Conservation (phyloP, 2,888 invertebrate species). For the Clitarchus hookeri region DNA sequence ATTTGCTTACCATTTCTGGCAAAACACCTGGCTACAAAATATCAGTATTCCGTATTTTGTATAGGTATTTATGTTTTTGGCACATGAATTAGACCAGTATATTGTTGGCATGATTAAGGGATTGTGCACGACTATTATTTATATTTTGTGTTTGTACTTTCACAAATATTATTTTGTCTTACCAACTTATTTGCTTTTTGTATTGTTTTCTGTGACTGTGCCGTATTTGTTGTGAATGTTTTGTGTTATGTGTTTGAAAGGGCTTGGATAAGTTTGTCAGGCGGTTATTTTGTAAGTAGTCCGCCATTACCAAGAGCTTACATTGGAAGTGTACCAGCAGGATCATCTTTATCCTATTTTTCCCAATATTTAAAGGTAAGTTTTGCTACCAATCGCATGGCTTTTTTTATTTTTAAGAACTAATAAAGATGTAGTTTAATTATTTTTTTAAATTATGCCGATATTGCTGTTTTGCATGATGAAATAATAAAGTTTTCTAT, state of each 20-base stretch:
- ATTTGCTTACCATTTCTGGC: no score
- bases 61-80: no score
- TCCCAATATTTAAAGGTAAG: constrained; percentile 6
- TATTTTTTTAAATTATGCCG: no score
- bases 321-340: background rate
- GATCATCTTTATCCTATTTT: background rate
- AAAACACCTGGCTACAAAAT: no score
- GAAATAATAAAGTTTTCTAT: no score
- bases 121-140: no score
- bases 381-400: background rate
- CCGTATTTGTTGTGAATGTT: background rate
- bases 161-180: background rate
- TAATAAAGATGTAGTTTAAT: no score
- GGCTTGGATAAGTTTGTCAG: constrained; percentile 16
- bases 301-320: background rate
- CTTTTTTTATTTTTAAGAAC: background rate
- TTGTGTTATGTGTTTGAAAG: constrained; percentile 11
- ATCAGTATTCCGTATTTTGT: no score
- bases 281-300: constrained; percentile 20
- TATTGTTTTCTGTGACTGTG: background rate
- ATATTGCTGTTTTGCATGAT: no score
- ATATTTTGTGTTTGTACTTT: no score
- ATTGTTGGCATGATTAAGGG: no score
- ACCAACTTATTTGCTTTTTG: background rate
- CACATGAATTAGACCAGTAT: no score